A percentile compares a stretch with the other conserved stretches of the same genome.
These are phyloP conservation scores for Strigamia maritima DNA, from an alignment of 2,888 invertebrate species.

Conservation along the genomic window DNA sequence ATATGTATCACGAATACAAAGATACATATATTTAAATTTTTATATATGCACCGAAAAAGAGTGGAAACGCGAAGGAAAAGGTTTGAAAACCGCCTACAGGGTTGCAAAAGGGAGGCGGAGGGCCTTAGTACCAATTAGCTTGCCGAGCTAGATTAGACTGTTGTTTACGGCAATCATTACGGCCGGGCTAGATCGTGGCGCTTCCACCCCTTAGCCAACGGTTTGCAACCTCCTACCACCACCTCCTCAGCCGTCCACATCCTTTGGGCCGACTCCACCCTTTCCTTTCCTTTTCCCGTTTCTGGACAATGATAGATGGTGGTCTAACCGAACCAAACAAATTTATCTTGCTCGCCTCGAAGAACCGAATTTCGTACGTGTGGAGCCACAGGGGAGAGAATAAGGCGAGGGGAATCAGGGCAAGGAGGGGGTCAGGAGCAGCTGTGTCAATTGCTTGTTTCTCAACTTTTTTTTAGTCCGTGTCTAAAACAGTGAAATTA, in stretches of 20 bases:
- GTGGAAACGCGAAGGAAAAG: background rate
- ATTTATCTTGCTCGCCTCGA: slow-evolving; percentile 19
- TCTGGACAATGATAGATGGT: slow-evolving; percentile 23
- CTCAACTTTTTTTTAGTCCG: background rate
- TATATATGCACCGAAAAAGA: background rate
- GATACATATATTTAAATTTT: too few relatives aligned
- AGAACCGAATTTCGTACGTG: slow-evolving; percentile 19
- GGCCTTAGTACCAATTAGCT: slow-evolving; percentile 19
- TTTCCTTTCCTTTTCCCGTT: background rate
- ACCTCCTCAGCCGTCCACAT: background rate
- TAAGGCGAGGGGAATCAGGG: background rate
- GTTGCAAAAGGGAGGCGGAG: background rate
- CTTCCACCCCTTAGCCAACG: background rate
- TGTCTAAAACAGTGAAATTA: slow-evolving; percentile 16
- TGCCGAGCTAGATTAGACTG: slow-evolving; percentile 8
- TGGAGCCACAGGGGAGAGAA: slow-evolving; percentile 15
- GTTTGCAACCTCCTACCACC: background rate
- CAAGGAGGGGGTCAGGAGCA: slow-evolving; percentile 1
- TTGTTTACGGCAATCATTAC: slow-evolving; percentile 23
- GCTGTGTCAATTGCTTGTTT: slow-evolving; percentile 23
- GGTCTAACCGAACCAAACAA: slow-evolving; percentile 9
- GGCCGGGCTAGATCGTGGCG: background rate
- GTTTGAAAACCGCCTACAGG: background rate
- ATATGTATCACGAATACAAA: too few relatives aligned
- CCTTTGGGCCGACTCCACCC: slow-evolving; percentile 11